Conservation (phyloP, 2,113 vertebrate species). For the Condylura cristata region DNA sequence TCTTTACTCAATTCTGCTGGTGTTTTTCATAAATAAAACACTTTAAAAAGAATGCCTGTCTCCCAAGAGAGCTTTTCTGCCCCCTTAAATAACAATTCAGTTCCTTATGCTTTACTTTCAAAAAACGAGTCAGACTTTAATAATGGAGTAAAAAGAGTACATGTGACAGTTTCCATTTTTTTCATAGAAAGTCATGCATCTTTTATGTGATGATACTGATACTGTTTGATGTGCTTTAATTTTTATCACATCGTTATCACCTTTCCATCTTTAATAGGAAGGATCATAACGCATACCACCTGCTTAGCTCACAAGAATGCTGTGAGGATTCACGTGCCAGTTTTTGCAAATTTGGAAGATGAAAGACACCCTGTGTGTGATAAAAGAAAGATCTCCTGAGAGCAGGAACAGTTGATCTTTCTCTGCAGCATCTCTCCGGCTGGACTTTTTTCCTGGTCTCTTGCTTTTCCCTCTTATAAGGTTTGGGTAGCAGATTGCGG, state of each 20-base stretch:
- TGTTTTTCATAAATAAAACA: constrained; percentile 61
- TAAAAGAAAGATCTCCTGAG: neutral
- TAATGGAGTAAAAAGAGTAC: neutral
- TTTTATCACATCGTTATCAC: constrained; percentile 25
- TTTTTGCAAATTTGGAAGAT: constrained; percentile 35
- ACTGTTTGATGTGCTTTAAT: constrained; percentile 19
- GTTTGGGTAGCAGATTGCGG: neutral
- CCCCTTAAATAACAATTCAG: constrained; percentile 58
- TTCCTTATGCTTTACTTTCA: constrained; percentile 32
- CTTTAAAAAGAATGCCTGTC: neutral
- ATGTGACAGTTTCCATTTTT: neutral
- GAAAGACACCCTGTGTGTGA: neutral
- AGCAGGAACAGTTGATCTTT: neutral
- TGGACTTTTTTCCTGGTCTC: neutral
- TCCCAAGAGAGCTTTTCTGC: constrained; percentile 47
- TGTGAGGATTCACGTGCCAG: neutral
- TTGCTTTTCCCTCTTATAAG: neutral
- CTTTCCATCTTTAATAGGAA: neutral
- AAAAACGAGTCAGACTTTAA: neutral
- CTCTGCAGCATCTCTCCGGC: neutral
- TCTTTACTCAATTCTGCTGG: neutral
- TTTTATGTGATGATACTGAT: constrained; percentile 20
- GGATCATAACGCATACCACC: neutral
- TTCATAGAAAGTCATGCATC: neutral
- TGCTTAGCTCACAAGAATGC: neutral